Evolutionary conservation across 2,113 vertebrate species (phyloP), one percentile per base, ranked within the genome.

Genomic region (Ursus arctos): DNA sequence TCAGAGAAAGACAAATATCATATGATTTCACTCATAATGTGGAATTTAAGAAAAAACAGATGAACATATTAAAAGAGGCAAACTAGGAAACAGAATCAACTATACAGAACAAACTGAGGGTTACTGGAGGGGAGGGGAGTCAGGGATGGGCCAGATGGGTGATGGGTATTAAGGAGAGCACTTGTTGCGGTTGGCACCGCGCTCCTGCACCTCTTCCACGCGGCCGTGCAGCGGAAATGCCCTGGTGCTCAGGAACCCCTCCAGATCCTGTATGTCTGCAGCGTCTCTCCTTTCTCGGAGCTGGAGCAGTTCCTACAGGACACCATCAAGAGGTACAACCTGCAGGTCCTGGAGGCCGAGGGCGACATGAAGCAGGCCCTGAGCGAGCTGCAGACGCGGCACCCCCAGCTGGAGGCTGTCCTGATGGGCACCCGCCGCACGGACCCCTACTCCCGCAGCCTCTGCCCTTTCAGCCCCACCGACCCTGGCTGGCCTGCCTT

Each of bases 241-340:
- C 99, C 99, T 1, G 99, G 96, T 1, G 93, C 96, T 61, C 99
- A 98, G 97, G 99, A 99, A 80, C 99, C 98, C 91, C 98, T 99
- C 93, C 99, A 99, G 98, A 99, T 99, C 84, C 99, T 99, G 36
- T 99, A 99, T 89, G 99, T 99, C 91, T 99, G 99, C 7, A 98
- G 97, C 0, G 96, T 99, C 49, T 99, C 99, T 2, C 99, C 99
- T 0, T 99, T 99, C 97, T 99, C 99, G 0, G 99, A 99, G 97
- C 99, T 99, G 99, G 99, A 99, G 97, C 99, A 99, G 96, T 99
- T 99, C 97, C 99, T 99, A n/a, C 99, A 99, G 97, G 99, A 99
- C 16, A 99, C 99, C 0, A 99, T 99, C 67, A 99, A 99, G 98
- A 99, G 99, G 99, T 99, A 99, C 4, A 95, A 98, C 43, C 65